Base-by-base conservation (phyloP, 2,113 vertebrate genomes). In the Athene noctua region DNA sequence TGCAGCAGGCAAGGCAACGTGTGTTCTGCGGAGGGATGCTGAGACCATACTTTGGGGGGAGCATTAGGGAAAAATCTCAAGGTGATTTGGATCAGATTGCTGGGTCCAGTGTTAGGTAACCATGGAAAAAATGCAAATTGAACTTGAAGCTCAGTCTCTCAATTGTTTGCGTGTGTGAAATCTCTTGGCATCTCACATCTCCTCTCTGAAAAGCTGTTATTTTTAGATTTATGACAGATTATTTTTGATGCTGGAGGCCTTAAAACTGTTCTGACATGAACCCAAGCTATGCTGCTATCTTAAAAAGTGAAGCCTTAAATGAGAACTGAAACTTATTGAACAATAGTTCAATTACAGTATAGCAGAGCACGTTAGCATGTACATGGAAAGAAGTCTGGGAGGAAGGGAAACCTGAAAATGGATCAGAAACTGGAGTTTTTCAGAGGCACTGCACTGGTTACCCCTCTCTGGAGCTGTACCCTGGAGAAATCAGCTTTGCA, bases 211-310 rank as follows among this genome's bases (percentile, higher is more conserved):
- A 75, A 94, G 44, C 38, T 88, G 73, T 61, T 89, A 38, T 46
- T 89, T 84, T 94, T 91, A 82, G 54, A 91, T 95, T 82, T 80
- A 62, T 0, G 0, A 74, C 72, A 80, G 91, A 86, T 88, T 91
- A 46, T 80, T 95, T 96, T 94, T 93, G 18, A 88, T 86, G 71
- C 86, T 94, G 66, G 73, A 87, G 61, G 77, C 66, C 66, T 86
- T 87, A 79, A 91, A 94, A 78, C 88, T 86, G 65, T 94, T 97
- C 83, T 94, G 80, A 92, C 57, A 54, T 23, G 77, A 96, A 78
- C 77, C 23, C 27, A 63, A 80, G 44, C 63, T 81, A 63, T 57
- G 80, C 83, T 80, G 38, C 63, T 80, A 9, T 47, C 73, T 88
- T 93, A 25, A 86, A 68, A 81, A 85, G 80, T 62, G 36, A 75